These are phyloP conservation scores for Hermaeophaga mercurialis DNA, from an alignment of 2,888 invertebrate species.

Conservation along the genomic window DNA sequence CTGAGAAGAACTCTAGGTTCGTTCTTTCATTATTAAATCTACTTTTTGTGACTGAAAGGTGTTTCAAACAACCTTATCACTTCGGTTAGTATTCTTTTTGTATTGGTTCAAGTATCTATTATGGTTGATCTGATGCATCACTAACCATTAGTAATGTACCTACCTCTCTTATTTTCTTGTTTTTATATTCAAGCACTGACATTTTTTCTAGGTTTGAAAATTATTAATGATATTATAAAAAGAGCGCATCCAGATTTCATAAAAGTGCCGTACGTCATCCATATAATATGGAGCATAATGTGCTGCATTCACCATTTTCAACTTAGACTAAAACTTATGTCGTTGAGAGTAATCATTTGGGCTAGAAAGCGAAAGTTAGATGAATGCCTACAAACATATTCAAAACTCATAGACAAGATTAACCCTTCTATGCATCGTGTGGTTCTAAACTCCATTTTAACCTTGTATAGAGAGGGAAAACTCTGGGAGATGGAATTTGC, in stretches of 20 bases:
- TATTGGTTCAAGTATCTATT: too few relatives aligned
- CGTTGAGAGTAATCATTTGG: conserved; percentile 5
- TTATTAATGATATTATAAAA: conserved; percentile 38
- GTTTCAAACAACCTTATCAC: too few relatives aligned
- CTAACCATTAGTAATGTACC: too few relatives aligned
- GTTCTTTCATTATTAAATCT: too few relatives aligned
- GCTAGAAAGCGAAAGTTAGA: conserved; percentile 29
- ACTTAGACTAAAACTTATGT: conserved; percentile 7
- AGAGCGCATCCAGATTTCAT: conserved; percentile 34
- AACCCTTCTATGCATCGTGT: conserved; percentile 47
- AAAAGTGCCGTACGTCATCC: conserved; percentile 36
- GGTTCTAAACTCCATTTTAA: conserved; percentile 51
- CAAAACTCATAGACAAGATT: conserved; percentile 39
- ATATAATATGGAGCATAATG: conserved; percentile 49
- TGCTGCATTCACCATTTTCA: conserved; percentile 53
- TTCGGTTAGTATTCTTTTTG: too few relatives aligned
- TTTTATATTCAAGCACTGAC: too few relatives aligned
- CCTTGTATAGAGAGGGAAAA: conserved; percentile 52
- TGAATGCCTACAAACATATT: conserved; percentile 42
- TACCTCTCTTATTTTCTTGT: too few relatives aligned
- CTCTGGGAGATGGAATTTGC: conserved; percentile 57
- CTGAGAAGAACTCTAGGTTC: conserved; percentile 31
- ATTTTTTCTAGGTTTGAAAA: conserved; percentile 27
- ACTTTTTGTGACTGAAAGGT: too few relatives aligned
- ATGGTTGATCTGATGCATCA: too few relatives aligned